Percentiles rank a stretch among this genome's conserved stretches.
These are phyloP conservation scores for Cheilosia vulpina DNA, from an alignment of 2,888 invertebrate species.

Conservation along the genomic window DNA sequence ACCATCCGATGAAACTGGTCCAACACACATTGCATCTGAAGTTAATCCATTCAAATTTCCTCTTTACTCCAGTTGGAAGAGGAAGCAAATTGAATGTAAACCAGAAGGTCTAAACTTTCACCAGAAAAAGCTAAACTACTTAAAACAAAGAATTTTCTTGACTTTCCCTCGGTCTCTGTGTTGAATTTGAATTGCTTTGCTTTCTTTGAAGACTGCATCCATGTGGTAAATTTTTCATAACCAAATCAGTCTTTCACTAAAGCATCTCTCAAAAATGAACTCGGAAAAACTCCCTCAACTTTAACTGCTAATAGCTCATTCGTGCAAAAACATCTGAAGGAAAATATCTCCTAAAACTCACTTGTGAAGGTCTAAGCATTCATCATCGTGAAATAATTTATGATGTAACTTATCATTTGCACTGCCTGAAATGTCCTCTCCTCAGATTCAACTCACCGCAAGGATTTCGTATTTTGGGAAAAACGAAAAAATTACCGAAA, in stretches of 20 bases:
- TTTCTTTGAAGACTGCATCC: neutral
- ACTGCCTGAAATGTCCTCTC: neutral
- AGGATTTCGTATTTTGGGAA: conserved; percentile 8
- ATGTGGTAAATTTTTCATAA: neutral
- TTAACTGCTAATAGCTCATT: neutral
- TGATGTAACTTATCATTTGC: neutral
- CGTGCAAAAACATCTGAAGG: neutral
- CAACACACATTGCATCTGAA: too few species aligned
- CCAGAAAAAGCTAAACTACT: too few species aligned
- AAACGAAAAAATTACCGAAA: conserved; percentile 14
- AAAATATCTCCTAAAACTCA: neutral
- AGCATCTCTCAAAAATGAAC: too few species aligned
- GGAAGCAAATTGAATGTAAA: too few species aligned
- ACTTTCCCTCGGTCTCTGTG: too few species aligned
- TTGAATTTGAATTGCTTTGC: neutral
- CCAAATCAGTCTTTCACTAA: too few species aligned
- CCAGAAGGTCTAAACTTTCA: too few species aligned
- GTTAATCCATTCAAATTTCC: too few species aligned
- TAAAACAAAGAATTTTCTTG: too few species aligned
- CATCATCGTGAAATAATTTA: conserved; percentile 23
- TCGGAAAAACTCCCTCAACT: neutral
- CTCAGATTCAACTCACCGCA: neutral
- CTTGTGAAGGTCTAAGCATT: neutral
- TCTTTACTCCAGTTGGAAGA: too few species aligned
- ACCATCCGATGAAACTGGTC: too few species aligned